Percentiles rank a stretch among this genome's conserved stretches.
These are phyloP conservation scores for Blastobasis lacticolella DNA, from an alignment of 2,888 invertebrate species.

Conservation along the genomic window DNA sequence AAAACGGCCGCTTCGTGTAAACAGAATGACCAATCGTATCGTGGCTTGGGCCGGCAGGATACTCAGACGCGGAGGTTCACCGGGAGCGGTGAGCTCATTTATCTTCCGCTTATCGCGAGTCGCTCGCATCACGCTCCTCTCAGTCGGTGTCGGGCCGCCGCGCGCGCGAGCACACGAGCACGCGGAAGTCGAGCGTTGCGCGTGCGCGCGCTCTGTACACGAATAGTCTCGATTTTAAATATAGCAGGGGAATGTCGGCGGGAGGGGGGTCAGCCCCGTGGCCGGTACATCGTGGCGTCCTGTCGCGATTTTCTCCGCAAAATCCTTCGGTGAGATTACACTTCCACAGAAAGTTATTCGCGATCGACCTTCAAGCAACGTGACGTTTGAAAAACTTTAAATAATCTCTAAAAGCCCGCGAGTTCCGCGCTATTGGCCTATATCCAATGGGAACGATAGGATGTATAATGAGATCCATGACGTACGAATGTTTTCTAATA, in stretches of 20 bases:
- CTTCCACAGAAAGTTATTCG: conserved; percentile 37
- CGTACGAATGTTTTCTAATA: conserved; percentile 54
- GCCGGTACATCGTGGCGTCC: conserved; percentile 79
- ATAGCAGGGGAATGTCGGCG: conserved; percentile 68
- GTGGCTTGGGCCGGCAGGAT: conserved; percentile 62
- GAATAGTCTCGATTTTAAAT: conserved; percentile 67
- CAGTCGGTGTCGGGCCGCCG: conserved; percentile 67
- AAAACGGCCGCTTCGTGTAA: conserved; percentile 10
- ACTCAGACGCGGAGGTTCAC: conserved; percentile 64
- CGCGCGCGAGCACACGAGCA: conserved; percentile 56
- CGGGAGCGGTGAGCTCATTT: conserved; percentile 68
- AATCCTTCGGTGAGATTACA: conserved; percentile 64
- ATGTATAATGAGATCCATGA: conserved; percentile 53
- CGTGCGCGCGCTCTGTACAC: conserved; percentile 63
- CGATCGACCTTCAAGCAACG: conserved; percentile 38
- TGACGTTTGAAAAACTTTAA: conserved; percentile 59
- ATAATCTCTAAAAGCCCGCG: conserved; percentile 53
- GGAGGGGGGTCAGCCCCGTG: conserved; percentile 80
- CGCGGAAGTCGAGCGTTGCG: conserved; percentile 70
- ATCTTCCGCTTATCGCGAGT: conserved; percentile 61
- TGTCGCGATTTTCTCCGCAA: conserved; percentile 59
- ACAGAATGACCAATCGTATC: conserved; percentile 50
- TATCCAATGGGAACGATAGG: conserved; percentile 63
- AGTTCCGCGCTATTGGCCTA: conserved; percentile 64
- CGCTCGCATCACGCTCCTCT: conserved; percentile 43